Percentiles rank a stretch among this genome's conserved stretches.
These are phyloP conservation scores for Ptychobarbus kaznakovi DNA, from an alignment of 2,797 vertebrate species.

Conservation along the genomic window DNA sequence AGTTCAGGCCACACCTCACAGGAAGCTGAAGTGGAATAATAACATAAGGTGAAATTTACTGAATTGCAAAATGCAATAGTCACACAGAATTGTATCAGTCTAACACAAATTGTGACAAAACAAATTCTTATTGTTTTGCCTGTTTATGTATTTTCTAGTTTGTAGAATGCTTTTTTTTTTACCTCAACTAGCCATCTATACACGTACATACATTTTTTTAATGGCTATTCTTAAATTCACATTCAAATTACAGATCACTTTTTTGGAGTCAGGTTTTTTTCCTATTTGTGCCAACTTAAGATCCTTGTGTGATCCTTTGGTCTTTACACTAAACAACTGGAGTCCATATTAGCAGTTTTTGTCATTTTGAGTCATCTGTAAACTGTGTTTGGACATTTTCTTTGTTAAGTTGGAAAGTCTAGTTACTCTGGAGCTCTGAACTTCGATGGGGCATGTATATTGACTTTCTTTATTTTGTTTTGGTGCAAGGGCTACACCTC, in stretches of 20 bases:
- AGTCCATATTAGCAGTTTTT: not conserved
- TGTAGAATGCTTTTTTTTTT: no score
- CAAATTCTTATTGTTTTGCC: not conserved
- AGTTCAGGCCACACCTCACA: no score
- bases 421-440: not conserved
- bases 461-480: conserved; percentile 9
- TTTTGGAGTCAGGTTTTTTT: not conserved
- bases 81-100: not conserved
- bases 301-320: not conserved
- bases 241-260: not conserved
- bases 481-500: conserved; percentile 91
- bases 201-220: no score
- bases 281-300: not conserved
- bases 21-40: not conserved
- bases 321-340: not conserved
- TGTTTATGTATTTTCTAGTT: not conserved
- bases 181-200: no score
- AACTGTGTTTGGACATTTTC: not conserved
- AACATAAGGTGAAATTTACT: not conserved
- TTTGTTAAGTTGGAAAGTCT: not conserved
- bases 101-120: not conserved
- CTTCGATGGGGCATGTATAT: not conserved
- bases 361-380: not conserved
- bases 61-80: conserved; percentile 1
- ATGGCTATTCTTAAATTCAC: not conserved